Conservation (phyloP, 2,113 vertebrate species). For the Tachysurus vachellii region DNA sequence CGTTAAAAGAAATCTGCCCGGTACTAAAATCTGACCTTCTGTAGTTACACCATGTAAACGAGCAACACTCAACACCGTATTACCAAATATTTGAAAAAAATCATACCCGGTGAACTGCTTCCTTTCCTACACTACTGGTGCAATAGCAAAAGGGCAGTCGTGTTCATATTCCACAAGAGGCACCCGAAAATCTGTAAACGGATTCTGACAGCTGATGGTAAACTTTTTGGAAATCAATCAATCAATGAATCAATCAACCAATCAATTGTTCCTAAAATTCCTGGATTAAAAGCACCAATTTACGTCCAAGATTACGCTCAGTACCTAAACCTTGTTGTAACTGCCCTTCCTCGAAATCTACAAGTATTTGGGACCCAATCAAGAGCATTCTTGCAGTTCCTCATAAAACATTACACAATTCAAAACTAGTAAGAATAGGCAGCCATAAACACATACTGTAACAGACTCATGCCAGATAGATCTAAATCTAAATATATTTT, state of each 20-base stretch:
- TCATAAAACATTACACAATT: background rate
- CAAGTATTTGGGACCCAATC: background rate
- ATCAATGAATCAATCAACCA: background rate
- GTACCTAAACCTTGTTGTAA: background rate
- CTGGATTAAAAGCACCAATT: slow-evolving; percentile 4
- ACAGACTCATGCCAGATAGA: slow-evolving; percentile 32
- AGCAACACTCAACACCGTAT: slow-evolving; percentile 11
- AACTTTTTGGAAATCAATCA: background rate
- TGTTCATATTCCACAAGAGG: slow-evolving; percentile 42
- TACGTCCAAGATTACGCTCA: background rate
- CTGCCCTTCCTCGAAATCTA: background rate
- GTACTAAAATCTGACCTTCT: slow-evolving; percentile 34
- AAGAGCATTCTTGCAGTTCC: background rate
- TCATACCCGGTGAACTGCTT: slow-evolving; percentile 2
- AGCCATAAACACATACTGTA: slow-evolving; percentile 3
- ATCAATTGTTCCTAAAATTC: background rate
- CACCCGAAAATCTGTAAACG: slow-evolving; percentile 48
- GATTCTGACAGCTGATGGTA: background rate
- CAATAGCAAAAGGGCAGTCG: slow-evolving; percentile 48
- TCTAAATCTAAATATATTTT: background rate
- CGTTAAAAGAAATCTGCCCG: slow-evolving; percentile 42
- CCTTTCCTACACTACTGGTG: slow-evolving; percentile 4
- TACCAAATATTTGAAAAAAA: slow-evolving; percentile 35
- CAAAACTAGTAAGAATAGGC: slow-evolving; percentile 23
- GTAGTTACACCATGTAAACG: background rate